phyloP scores from a whole-genome alignment of 2,113 vertebrate genomes.

The Plotosus lineatus region DNA sequence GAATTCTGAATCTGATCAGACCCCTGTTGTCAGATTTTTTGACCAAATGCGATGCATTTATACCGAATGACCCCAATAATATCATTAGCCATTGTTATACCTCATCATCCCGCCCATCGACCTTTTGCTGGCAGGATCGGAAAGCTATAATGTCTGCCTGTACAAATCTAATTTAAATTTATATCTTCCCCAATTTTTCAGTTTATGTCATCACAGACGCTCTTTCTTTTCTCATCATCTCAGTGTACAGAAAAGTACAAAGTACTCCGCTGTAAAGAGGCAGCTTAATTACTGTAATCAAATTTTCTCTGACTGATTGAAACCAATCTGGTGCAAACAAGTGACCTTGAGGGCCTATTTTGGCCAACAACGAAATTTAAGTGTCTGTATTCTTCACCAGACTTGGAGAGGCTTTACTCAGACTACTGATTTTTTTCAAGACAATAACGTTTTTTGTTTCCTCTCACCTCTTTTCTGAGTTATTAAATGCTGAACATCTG shows the following conservation, averaged over 20 bases:
- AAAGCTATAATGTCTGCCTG: background rate
- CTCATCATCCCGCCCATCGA: background rate
- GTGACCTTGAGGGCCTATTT: background rate
- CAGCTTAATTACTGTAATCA: background rate
- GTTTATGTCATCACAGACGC: no score
- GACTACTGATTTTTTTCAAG: constrained; percentile 11
- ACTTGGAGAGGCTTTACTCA: background rate
- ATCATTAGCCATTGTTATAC: constrained; percentile 4
- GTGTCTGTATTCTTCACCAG: background rate
- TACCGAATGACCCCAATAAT: background rate
- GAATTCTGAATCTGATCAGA: no score
- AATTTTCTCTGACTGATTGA: background rate
- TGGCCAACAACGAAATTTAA: background rate
- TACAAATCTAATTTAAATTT: background rate
- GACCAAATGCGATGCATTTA: no score
- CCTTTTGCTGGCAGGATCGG: background rate
- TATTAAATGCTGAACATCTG: background rate
- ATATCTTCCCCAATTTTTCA: no score
- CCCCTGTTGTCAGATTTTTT: no score
- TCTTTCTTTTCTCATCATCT: background rate
- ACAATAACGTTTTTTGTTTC: background rate
- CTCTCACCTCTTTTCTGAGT: background rate
- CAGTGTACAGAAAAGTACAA: no score
- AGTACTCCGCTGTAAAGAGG: no score
- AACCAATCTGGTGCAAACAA: background rate